Conservation (phyloP, 2,113 vertebrate genomes). For the Amblyornis subalaris region DNA sequence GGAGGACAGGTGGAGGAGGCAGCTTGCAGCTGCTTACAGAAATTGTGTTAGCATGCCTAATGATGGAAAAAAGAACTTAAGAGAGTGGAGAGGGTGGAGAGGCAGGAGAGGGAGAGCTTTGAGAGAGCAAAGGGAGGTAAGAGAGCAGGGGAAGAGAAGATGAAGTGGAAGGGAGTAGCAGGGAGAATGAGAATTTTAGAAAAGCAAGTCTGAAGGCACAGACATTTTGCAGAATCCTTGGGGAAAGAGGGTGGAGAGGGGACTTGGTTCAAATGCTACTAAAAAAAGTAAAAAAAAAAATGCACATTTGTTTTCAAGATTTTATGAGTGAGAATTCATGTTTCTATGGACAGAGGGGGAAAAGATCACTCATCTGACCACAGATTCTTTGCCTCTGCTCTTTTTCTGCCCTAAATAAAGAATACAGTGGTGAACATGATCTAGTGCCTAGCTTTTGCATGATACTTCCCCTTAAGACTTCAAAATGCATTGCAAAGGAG, state of each 20-base stretch:
- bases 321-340: background rate
- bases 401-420: background rate
- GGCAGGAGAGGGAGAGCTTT: no score
- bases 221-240: background rate
- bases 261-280: background rate
- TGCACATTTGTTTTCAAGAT: background rate
- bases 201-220: background rate
- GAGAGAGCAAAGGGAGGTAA: accelerated
- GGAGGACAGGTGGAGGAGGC: background rate
- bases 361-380: background rate
- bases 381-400: background rate
- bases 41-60: background rate
- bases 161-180: no score
- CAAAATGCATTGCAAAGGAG: background rate
- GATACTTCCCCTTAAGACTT: background rate
- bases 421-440: background rate
- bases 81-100: no score
- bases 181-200: background rate
- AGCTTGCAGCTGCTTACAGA: background rate
- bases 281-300: background rate
- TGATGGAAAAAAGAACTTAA: background rate
- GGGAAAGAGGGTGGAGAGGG: background rate
- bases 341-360: background rate
- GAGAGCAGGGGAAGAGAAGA: background rate
- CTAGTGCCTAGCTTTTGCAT: background rate